phyloP scores from a whole-genome alignment of 2,797 vertebrate genomes.

The Oryzias dopingdopingensis region DNA sequence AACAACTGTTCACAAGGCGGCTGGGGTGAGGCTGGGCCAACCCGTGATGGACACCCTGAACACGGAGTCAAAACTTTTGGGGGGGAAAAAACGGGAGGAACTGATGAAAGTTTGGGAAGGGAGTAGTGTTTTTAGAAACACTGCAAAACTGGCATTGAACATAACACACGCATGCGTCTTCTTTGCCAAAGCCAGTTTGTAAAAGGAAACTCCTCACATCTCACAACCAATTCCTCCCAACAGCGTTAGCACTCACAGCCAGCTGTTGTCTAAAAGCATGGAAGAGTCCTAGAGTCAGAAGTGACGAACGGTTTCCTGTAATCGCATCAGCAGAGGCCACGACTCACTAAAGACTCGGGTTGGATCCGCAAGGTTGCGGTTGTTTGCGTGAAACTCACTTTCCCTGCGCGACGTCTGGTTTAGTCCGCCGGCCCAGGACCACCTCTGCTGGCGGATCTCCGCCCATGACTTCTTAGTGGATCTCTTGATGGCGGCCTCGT shows the following conservation, averaged over 20 bases:
- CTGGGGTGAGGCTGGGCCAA: slow-evolving; percentile 25
- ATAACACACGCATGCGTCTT: too few species aligned
- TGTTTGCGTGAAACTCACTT: slow-evolving; percentile 67
- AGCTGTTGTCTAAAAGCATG: background rate
- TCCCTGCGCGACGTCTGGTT: slow-evolving; percentile 88
- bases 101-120: slow-evolving; percentile 46
- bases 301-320: slow-evolving; percentile 33
- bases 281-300: background rate
- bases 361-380: background rate
- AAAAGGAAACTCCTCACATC: too few species aligned
- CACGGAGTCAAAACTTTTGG: background rate
- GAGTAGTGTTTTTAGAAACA: slow-evolving; percentile 28
- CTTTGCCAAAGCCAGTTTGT: too few species aligned
- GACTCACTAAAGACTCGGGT: slow-evolving; percentile 31
- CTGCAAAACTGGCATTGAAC: too few species aligned
- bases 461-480: slow-evolving; percentile 96
- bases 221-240: too few species aligned
- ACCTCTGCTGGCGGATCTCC: slow-evolving; percentile 95
- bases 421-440: slow-evolving; percentile 96
- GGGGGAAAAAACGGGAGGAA: slow-evolving; percentile 14
- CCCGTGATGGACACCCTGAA: slow-evolving; percentile 3
- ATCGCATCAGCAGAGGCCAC: slow-evolving; percentile 46
- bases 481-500: slow-evolving; percentile 91
- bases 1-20: slow-evolving; percentile 73
- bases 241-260: background rate